Conservation (phyloP, 2,888 invertebrate genomes). For the Aleiodes leptofemur region DNA sequence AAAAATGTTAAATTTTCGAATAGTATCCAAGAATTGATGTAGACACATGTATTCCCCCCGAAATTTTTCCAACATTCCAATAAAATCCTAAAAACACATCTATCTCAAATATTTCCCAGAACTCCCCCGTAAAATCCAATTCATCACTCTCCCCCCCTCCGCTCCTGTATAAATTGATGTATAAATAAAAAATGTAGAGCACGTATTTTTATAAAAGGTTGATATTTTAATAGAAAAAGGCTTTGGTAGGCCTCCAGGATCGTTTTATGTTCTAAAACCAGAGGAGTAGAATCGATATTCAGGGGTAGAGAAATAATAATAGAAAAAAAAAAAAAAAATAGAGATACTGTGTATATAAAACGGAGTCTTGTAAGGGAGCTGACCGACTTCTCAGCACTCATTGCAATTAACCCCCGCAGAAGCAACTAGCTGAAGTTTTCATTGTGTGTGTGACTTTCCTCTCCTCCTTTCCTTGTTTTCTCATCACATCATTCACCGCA, state of each 20-base stretch:
- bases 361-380: constrained; percentile 41
- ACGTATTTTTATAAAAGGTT: constrained; percentile 30
- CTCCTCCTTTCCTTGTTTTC: constrained; percentile 25
- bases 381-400: constrained; percentile 49
- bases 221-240: constrained; percentile 34
- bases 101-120: no score
- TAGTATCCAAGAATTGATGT: no score
- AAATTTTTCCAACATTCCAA: no score
- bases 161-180: background rate
- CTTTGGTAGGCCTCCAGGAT: constrained; percentile 38
- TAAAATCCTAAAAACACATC: no score
- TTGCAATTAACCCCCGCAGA: constrained; percentile 48
- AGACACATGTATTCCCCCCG: no score
- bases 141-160: no score
- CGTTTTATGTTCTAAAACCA: constrained; percentile 36
- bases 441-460: constrained; percentile 44
- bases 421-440: constrained; percentile 46
- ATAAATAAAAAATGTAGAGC: constrained; percentile 11
- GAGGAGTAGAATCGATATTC: constrained; percentile 40
- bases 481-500: constrained; percentile 29
- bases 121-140: no score
- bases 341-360: constrained; percentile 26
- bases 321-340: constrained; percentile 30
- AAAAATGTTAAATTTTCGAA: no score
- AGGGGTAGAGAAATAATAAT: background rate